These are phyloP conservation scores for Elegia similella DNA, from an alignment of 2,888 invertebrate species.

Conservation along the genomic window DNA sequence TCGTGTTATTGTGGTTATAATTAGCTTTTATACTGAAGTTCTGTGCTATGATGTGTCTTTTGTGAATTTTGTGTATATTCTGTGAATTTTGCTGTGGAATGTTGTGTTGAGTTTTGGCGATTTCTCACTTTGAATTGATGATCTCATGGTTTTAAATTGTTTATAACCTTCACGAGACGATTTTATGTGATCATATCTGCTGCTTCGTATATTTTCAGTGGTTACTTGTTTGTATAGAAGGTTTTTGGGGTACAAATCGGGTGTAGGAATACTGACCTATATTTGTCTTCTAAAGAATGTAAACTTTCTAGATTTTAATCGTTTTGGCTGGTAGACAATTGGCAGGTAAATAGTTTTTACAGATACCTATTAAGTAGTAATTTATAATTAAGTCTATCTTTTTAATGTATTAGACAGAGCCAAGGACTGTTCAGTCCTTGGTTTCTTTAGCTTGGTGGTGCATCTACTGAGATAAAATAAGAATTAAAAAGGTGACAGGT, in stretches of 20 bases:
- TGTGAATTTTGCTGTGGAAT: neutral
- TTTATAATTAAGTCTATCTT: no score
- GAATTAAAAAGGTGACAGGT: no score
- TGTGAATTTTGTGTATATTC: slow-evolving; percentile 1
- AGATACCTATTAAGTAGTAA: no score
- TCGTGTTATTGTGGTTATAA: neutral
- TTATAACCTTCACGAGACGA: neutral
- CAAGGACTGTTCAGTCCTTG: no score
- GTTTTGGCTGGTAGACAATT: neutral
- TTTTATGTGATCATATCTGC: neutral
- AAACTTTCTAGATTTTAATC: slow-evolving; percentile 12
- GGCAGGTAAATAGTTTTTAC: no score
- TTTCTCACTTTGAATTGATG: slow-evolving; percentile 10
- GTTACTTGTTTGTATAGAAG: neutral
- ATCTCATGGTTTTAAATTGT: slow-evolving; percentile 6
- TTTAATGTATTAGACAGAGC: no score
- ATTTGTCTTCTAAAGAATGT: neutral
- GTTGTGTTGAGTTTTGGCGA: slow-evolving; percentile 1
- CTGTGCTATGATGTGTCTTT: slow-evolving; percentile 32
- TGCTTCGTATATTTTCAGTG: neutral
- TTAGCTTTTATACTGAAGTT: slow-evolving; percentile 33
- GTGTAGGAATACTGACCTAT: neutral
- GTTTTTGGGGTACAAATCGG: neutral
- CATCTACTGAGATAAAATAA: no score
- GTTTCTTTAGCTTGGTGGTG: no score